A percentile compares a stretch with the other conserved stretches of the same genome.
Evolutionary conservation across 2,797 vertebrate species (phyloP).

Genomic region (Garrulus glandarius): DNA sequence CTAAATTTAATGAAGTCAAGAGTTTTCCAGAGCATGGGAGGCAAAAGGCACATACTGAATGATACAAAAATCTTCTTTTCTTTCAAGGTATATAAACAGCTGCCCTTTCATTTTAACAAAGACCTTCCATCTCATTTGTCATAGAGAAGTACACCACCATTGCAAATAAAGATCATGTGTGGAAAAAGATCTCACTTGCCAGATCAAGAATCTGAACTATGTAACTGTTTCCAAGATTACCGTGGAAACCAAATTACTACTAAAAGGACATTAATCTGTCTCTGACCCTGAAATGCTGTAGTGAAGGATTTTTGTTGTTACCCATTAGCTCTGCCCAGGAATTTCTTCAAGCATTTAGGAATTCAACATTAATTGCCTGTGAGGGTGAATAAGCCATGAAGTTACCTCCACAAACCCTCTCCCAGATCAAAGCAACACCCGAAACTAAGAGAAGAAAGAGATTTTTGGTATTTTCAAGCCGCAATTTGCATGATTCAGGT

Average conservation of each 20-base stretch:
- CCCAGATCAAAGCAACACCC: not conserved
- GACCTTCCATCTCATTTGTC: not conserved
- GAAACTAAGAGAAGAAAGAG: not conserved
- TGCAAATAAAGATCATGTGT: not conserved
- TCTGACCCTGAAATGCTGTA: not conserved
- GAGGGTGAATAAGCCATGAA: not conserved
- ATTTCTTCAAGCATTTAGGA: not conserved
- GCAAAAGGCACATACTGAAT: not conserved
- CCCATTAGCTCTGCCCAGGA: not conserved
- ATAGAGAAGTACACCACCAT: not conserved
- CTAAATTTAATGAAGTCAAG: not conserved
- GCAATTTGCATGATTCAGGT: not conserved
- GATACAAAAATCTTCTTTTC: not conserved
- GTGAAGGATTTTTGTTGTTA: not conserved
- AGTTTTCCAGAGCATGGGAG: not conserved
- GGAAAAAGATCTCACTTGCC: not conserved
- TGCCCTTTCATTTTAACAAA: not conserved
- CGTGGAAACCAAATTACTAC: not conserved
- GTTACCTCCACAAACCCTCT: not conserved
- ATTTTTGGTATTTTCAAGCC: not conserved
- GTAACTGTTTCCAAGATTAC: not conserved
- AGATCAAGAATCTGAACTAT: constrained; percentile 1
- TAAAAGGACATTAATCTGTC: not conserved
- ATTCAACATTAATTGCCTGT: not conserved
- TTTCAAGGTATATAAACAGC: not conserved